Base-by-base conservation (phyloP, 2,797 vertebrate genomes). In the Hemitrygon akajei region DNA sequence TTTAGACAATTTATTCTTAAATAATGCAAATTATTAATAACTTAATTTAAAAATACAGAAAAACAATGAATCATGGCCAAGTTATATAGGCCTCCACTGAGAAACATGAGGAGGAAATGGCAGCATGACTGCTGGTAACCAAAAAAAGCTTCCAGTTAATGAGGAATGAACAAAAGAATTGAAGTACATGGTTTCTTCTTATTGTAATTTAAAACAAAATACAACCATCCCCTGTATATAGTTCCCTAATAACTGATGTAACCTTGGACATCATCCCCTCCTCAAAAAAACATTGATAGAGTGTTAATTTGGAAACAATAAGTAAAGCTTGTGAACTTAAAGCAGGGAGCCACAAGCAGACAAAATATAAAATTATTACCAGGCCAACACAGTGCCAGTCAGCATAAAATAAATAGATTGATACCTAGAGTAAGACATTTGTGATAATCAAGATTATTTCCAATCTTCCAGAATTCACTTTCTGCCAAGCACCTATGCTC, bases 201-300 rank as follows among this genome's bases (percentile, higher is more conserved):
- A 80, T 80, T 80, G 18, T 37, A 89, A 89, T 60, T 20, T n/a
- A 58, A 87, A 87, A 87, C 27, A 87, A 86, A 58, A 56, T 82
- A 63, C 30, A 87, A 87, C 58, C n/a, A 69, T 22, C 30, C 11
- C 11, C 47, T 47, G 47, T 60, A 20, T 25, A 84, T 25, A 30
- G 0, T 58, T 63, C n/a, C n/a, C 66, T 69, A 7, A 37, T 34
- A 30, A 47, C 47, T 1, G 47, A 18, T 89, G n/a, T 22, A 20
- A 66, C 66, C 86, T 66, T 66, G 60, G 47, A 69, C 22, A 69
- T 4, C 47, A 69, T 34, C 34, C 34, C 27, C 47, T 47, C 47
- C n/a, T 87, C 30, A n/a, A 22, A 69, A n/a, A n/a, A 40, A 89
- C 86, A 89, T 66, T 66, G 63, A 89, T 69, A 25, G 25, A 69